Evolutionary conservation across 2,888 invertebrate genomes (phyloP).

Genomic region (Cheilosia scutellata): DNA sequence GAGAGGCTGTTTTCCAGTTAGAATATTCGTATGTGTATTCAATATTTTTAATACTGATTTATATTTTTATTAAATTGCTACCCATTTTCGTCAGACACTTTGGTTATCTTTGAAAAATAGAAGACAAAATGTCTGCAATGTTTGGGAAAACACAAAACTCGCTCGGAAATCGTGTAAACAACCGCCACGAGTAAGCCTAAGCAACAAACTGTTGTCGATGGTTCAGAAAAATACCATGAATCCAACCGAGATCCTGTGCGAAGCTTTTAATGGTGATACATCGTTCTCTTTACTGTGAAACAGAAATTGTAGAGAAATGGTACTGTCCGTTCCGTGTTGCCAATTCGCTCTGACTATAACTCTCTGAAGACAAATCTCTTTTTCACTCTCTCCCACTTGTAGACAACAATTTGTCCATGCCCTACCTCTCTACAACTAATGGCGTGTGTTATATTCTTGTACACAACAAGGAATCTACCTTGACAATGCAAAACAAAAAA

Average conservation of each 20-base stretch:
- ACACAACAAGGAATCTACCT: constrained; percentile 47
- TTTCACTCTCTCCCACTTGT: not conserved
- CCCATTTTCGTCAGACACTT: not conserved
- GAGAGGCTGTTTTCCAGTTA: not conserved
- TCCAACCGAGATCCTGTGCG: constrained; percentile 24
- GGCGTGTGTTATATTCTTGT: constrained; percentile 34
- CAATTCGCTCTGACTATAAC: not conserved
- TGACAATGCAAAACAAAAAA: constrained; percentile 11
- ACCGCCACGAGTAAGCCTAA: constrained; percentile 81
- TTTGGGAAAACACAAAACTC: not conserved
- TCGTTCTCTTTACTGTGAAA: not conserved
- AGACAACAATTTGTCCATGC: constrained; percentile 14
- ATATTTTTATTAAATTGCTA: constrained; percentile 6
- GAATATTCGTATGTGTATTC: constrained; percentile 10
- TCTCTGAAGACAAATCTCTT: not conserved
- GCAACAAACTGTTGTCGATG: constrained; percentile 84
- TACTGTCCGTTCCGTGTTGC: constrained; percentile 42
- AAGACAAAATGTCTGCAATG: constrained; percentile 21
- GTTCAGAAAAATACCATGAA: constrained; percentile 56
- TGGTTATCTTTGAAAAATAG: constrained; percentile 26
- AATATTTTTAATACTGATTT: not conserved
- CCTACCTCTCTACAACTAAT: constrained; percentile 32
- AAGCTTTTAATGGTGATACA: constrained; percentile 55
- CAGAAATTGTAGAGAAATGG: not conserved
- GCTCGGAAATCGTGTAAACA: constrained; percentile 66